These are phyloP conservation scores for Dromaius novaehollandiae DNA, from an alignment of 2,113 vertebrate species.

Conservation along the genomic window DNA sequence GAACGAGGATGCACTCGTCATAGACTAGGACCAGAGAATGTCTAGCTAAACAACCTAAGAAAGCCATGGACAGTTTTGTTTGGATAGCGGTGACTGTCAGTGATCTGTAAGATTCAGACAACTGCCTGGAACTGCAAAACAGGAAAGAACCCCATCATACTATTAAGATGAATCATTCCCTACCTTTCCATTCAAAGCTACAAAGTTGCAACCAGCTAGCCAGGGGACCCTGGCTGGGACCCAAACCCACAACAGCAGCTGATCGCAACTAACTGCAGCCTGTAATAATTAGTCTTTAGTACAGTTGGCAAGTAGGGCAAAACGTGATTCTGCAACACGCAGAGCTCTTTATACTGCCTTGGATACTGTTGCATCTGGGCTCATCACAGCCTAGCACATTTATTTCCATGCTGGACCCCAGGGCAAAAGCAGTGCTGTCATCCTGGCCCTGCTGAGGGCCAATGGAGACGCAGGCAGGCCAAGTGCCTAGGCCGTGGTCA, in stretches of 20 bases:
- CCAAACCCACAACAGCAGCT: not conserved
- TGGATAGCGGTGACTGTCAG: not conserved
- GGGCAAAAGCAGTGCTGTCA: not conserved
- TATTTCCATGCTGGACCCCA: not conserved
- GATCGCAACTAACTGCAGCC: not conserved
- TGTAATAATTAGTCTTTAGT: not conserved
- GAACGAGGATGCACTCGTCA: not conserved
- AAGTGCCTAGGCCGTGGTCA: not conserved
- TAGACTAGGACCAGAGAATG: not conserved
- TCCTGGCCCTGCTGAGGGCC: not conserved
- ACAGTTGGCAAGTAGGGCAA: not conserved
- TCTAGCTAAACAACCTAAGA: not conserved
- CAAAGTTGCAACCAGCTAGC: not conserved
- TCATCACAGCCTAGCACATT: accelerated
- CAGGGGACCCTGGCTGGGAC: not conserved
- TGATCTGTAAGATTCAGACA: not conserved
- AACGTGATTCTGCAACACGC: not conserved
- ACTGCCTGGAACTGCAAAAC: not conserved
- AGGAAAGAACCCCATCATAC: not conserved
- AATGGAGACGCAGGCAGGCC: too few species aligned
- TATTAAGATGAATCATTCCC: not conserved
- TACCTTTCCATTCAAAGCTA: not conserved
- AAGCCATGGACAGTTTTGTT: not conserved
- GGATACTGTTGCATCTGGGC: not conserved
- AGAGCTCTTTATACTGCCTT: not conserved